Evolutionary conservation across 1,140 invertebrate genomes (phyloP).

Genomic region (Zaprionus tsacasi): DNA sequence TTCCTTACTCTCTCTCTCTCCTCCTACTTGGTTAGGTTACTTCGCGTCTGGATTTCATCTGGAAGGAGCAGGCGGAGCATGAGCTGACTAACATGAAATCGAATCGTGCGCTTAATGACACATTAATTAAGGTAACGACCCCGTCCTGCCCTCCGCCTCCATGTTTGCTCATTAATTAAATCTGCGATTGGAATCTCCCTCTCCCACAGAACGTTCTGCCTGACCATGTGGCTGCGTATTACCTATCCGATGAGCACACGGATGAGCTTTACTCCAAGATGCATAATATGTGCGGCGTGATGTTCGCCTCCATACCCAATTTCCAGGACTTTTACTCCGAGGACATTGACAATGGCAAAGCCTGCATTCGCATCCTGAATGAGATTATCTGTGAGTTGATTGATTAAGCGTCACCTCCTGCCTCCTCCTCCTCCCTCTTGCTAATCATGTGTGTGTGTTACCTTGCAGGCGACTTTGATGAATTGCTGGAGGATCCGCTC

Average conservation of each 20-base stretch:
- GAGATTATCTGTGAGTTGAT: conserved; percentile 92
- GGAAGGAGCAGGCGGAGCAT: conserved; percentile 96
- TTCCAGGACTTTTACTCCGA: conserved; percentile 99
- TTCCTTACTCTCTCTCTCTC: neutral
- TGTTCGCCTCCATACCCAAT: conserved; percentile 99
- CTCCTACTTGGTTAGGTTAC: conserved; percentile 86
- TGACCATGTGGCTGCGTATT: conserved; percentile 97
- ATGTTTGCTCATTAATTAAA: conserved; percentile 65
- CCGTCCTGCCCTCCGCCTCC: neutral
- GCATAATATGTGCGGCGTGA: conserved; percentile 96
- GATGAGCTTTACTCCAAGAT: conserved; percentile 97
- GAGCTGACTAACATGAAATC: conserved; percentile 94
- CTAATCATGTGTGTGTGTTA: conserved; percentile 35
- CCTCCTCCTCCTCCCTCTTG: neutral
- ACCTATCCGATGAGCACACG: conserved; percentile 90
- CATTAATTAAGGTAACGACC: conserved; percentile 79
- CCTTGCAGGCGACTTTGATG: conserved; percentile 91
- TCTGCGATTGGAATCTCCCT: conserved; percentile 24
- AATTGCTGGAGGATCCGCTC: conserved; percentile 93
- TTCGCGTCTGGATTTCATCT: conserved; percentile 95
- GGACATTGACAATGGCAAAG: conserved; percentile 97
- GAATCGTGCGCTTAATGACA: conserved; percentile 83
- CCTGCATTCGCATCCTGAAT: conserved; percentile 98
- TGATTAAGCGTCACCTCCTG: conserved; percentile 49
- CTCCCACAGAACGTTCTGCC: conserved; percentile 93